Base-by-base conservation (phyloP, 1,140 invertebrate species). In the Lepidurus arcticus region DNA sequence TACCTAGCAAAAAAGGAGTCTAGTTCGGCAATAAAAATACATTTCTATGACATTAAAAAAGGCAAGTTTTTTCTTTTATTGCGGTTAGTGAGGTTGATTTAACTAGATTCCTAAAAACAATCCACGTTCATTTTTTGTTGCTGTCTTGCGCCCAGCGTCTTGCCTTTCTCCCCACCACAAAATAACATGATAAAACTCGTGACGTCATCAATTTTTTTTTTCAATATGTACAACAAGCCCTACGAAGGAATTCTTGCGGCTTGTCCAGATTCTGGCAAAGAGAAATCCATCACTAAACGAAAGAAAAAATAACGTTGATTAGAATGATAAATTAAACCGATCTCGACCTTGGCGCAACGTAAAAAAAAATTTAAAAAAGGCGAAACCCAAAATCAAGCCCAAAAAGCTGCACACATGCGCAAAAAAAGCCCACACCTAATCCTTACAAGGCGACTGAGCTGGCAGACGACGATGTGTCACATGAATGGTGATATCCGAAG, bases 401-500 rank as follows among this genome's bases (percentile, higher is more conserved):
- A 65, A 65, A 65, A 65, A 65, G 53, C 53, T n/a, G 8, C 6
- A 11, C 53, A n/a, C 53, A 65, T 65, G 53, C 53, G 53, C 53
- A 65, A 65, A 65, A 34, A 34, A 65, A 16, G 53, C 53, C 53
- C 53, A 65, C 53, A 65, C 53, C 53, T 65, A 65, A 65, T 65
- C 13, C 53, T 65, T 65, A 65, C 53, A 65, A 65, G 53, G 53
- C 53, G 53, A 65, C 9, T 65, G 53, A 65, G 53, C 53, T 65
- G 53, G 16, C 53, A 65, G 53, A 21, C n/a, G 53, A 65, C 53
- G 53, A 65, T 65, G 53, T 65, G 53, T 65, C 53, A 65, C 53
- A 65, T 65, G 53, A 65, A 65, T 65, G 53, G 53, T 65, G 53
- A 65, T 65, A 65, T 65, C 53, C 16, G 53, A 65, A 65, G 53